A percentile compares a stretch with the other conserved stretches of the same genome.
phyloP scores from a whole-genome alignment of 2,888 invertebrate genomes.

The Argyresthia albistria region DNA sequence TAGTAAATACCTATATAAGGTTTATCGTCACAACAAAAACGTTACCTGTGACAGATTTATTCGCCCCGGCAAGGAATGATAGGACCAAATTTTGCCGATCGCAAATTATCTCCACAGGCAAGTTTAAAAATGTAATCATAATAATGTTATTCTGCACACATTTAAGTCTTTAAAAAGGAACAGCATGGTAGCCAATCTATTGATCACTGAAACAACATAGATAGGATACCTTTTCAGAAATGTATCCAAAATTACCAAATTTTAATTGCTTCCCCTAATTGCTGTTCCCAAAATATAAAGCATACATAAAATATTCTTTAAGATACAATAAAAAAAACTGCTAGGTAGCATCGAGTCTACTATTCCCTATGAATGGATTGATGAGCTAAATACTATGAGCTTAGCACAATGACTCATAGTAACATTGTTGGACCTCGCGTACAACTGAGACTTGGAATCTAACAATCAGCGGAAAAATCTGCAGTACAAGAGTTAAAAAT shows the following conservation, averaged over 20 bases:
- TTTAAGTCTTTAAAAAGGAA: slow-evolving; percentile 26
- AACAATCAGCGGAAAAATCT: background rate
- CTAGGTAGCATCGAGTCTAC: slow-evolving; percentile 21
- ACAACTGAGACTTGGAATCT: slow-evolving; percentile 16
- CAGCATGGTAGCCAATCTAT: slow-evolving; percentile 1
- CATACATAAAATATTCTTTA: slow-evolving; percentile 6
- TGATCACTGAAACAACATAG: background rate
- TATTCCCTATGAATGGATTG: slow-evolving; percentile 39
- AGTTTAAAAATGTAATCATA: slow-evolving; percentile 16
- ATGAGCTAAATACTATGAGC: slow-evolving; percentile 65
- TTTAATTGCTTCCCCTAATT: background rate
- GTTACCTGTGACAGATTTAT: slow-evolving; percentile 23
- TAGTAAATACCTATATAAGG: slow-evolving; percentile 23
- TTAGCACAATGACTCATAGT: slow-evolving; percentile 72
- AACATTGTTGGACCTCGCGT: slow-evolving; percentile 43
- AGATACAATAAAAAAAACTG: background rate
- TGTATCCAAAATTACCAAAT: background rate
- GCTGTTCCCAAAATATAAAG: slow-evolving; percentile 17
- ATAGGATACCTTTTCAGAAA: background rate
- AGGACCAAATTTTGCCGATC: slow-evolving; percentile 75
- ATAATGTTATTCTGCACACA: slow-evolving; percentile 37
- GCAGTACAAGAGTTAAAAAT: background rate
- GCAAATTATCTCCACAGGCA: slow-evolving; percentile 34
- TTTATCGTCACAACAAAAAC: slow-evolving; percentile 29
- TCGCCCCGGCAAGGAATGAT: slow-evolving; percentile 76